Evolutionary conservation across 2,888 invertebrate species (phyloP).

Genomic region (Aphidius colemani): DNA sequence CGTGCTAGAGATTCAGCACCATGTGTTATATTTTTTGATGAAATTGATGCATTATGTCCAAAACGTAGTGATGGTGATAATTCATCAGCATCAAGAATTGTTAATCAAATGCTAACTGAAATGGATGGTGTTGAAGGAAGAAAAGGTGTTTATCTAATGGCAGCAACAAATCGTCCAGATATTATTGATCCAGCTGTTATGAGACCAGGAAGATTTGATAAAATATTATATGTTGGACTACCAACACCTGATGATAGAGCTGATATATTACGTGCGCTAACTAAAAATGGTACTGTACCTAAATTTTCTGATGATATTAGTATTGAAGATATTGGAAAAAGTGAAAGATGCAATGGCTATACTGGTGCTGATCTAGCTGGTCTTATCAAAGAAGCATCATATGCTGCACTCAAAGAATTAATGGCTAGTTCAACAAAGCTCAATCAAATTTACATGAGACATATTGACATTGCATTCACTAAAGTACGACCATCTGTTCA

Average conservation of each 20-base stretch:
- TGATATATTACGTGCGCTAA: constrained; percentile 87
- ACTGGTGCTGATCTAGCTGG: constrained; percentile 95
- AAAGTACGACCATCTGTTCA: constrained; percentile 89
- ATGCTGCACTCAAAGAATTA: constrained; percentile 78
- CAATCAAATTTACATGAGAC: constrained; percentile 66
- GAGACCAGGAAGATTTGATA: constrained; percentile 87
- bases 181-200: constrained; percentile 95
- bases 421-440: constrained; percentile 64
- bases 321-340: constrained; percentile 71
- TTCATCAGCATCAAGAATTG: constrained; percentile 81
- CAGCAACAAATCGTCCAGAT: constrained; percentile 95
- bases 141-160: constrained; percentile 91
- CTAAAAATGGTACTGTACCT: constrained; percentile 86
- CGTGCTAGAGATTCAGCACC: constrained; percentile 94
- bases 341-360: constrained; percentile 74
- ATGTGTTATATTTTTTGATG: constrained; percentile 98
- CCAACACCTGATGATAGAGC: constrained; percentile 78
- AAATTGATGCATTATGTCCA: constrained; percentile 94
- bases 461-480: constrained; percentile 77
- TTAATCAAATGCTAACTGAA: constrained; percentile 96
- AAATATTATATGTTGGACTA: constrained; percentile 87
- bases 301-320: constrained; percentile 76
- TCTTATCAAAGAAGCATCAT: constrained; percentile 84
- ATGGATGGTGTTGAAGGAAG: constrained; percentile 96
- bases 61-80: constrained; percentile 78